A percentile compares a stretch with the other conserved stretches of the same genome.
These are phyloP conservation scores for Ptychoptera albimana DNA, from an alignment of 2,888 invertebrate species.

Conservation along the genomic window DNA sequence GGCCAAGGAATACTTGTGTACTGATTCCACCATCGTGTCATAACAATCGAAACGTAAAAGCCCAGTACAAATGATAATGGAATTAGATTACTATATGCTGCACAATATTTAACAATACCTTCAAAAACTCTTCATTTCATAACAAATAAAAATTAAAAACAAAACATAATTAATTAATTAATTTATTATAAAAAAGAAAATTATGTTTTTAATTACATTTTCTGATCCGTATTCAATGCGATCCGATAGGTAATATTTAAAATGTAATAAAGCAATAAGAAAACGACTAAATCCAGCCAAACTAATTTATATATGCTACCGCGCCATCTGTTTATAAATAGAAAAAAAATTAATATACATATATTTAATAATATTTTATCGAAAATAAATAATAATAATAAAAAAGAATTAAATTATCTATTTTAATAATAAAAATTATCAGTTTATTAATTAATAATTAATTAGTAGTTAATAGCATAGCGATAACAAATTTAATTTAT, in stretches of 20 bases:
- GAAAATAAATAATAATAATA: conserved; percentile 4
- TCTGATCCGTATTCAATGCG: conserved; percentile 46
- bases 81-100: conserved; percentile 71
- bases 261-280: conserved; percentile 59
- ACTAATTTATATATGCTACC: conserved; percentile 91
- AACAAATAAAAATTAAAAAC: conserved; percentile 6
- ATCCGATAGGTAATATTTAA: conserved; percentile 66
- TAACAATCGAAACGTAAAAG: conserved; percentile 85
- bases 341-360: conserved; percentile 8
- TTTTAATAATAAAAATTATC: too few relatives aligned
- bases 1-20: conserved; percentile 75
- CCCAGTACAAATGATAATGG: conserved; percentile 87
- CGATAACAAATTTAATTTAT: too few relatives aligned
- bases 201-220: conserved; percentile 39
- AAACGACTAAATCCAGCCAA: conserved; percentile 75
- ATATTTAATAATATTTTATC: conserved; percentile 3
- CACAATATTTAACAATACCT: conserved; percentile 68
- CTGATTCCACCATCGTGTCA: conserved; percentile 86
- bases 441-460: too few relatives aligned
- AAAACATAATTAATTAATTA: neutral
- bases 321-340: conserved; percentile 59
- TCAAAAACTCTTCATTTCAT: conserved; percentile 53
- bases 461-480: too few relatives aligned
- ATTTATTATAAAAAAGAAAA: neutral
- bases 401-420: conserved; percentile 1